phyloP scores from a whole-genome alignment of 2,113 vertebrate genomes.

The Arvicanthis niloticus region DNA sequence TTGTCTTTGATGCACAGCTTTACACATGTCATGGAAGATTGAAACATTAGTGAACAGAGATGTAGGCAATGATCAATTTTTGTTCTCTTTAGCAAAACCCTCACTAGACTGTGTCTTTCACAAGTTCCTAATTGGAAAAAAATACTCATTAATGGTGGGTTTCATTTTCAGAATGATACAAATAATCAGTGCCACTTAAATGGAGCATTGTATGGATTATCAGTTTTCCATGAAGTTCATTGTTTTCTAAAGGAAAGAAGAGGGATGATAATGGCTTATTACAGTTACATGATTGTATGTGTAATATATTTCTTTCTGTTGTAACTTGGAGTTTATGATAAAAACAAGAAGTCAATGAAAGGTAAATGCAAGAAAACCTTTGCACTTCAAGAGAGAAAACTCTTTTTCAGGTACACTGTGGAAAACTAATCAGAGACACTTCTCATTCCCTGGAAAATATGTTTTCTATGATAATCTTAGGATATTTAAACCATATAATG shows the following conservation, averaged over 20 bases:
- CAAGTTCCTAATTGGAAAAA: neutral
- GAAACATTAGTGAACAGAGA: neutral
- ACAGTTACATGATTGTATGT: neutral
- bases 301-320: neutral
- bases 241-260: neutral
- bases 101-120: neutral
- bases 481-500: constrained; percentile 46
- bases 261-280: constrained; percentile 18
- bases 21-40: neutral
- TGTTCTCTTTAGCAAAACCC: fast-evolving
- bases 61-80: neutral
- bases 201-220: neutral
- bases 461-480: neutral
- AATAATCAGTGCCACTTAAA: neutral
- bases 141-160: neutral
- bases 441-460: neutral
- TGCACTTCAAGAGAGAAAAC: neutral
- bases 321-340: neutral
- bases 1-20: neutral
- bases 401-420: neutral
- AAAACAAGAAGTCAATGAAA: neutral
- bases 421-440: neutral
- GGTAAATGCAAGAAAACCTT: neutral
- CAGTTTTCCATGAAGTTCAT: neutral
- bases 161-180: neutral